Conservation (phyloP, 1,140 invertebrate genomes). For the Bombus polaris region DNA sequence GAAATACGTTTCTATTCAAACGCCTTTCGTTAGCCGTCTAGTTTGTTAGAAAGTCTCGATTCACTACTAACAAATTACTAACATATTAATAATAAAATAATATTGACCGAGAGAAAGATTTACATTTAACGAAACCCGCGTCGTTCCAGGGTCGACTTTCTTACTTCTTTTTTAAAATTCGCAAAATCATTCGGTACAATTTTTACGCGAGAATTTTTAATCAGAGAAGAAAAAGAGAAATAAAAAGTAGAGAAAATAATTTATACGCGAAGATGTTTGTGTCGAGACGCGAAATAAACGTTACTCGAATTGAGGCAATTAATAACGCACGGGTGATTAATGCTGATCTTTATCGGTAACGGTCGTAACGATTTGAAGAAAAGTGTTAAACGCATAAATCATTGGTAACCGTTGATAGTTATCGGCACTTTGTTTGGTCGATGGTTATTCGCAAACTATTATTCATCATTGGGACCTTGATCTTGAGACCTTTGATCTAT, state of each 20-base stretch:
- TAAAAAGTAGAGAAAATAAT: neutral
- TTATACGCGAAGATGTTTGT: neutral
- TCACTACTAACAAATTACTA: too few relatives aligned
- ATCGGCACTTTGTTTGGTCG: neutral
- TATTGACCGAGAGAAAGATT: too few relatives aligned
- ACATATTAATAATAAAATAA: too few relatives aligned
- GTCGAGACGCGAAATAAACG: neutral
- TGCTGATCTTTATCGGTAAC: conserved; percentile 10
- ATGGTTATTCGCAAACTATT: conserved; percentile 5
- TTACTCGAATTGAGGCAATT: neutral
- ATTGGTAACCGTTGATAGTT: neutral
- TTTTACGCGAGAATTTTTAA: neutral
- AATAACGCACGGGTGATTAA: conserved; percentile 15
- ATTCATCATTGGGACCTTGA: neutral
- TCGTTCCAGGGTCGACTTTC: too few relatives aligned
- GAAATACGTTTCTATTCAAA: too few relatives aligned
- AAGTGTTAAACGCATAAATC: conserved; percentile 33
- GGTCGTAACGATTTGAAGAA: conserved; percentile 8
- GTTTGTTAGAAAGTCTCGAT: too few relatives aligned
- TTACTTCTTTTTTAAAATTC: neutral
- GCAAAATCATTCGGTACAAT: neutral
- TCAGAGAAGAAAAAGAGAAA: too few relatives aligned
- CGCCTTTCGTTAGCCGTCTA: too few relatives aligned
- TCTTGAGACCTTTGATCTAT: neutral
- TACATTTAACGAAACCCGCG: too few relatives aligned